Conservation (phyloP, 2,797 vertebrate genomes). For the Pampus argenteus region DNA sequence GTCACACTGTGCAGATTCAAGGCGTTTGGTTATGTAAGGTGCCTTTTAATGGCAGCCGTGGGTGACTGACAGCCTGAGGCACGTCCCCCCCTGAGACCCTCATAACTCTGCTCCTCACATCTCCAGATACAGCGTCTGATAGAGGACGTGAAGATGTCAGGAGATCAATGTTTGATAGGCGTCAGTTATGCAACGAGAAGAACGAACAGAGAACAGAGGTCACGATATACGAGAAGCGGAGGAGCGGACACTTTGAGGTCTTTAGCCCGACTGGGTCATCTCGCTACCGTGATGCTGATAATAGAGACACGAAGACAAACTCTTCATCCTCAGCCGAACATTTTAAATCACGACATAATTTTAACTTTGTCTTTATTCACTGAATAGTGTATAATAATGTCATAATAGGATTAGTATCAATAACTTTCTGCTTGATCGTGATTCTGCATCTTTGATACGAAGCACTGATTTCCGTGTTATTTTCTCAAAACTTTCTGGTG, state of each 20-base stretch:
- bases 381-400: too few relatives aligned
- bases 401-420: too few relatives aligned
- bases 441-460: too few relatives aligned
- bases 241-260: not conserved
- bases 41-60: constrained; percentile 22
- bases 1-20: constrained; percentile 22
- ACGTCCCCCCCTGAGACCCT: constrained; percentile 8
- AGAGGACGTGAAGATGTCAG: constrained; percentile 3
- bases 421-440: too few relatives aligned
- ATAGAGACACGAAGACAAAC: too few relatives aligned
- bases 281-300: too few relatives aligned
- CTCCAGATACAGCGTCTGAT: constrained; percentile 25
- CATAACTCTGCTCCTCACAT: constrained; percentile 25
- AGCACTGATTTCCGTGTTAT: too few relatives aligned
- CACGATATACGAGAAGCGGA: not conserved
- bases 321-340: too few relatives aligned
- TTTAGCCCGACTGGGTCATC: too few relatives aligned
- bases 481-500: too few relatives aligned
- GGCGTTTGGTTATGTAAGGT: constrained; percentile 34
- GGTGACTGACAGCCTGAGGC: constrained; percentile 2
- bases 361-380: too few relatives aligned
- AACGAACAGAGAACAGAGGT: not conserved
- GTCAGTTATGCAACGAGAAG: not conserved
- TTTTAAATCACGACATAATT: too few relatives aligned
- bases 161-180: not conserved